phyloP scores from a whole-genome alignment of 2,888 invertebrate species.

The Synergus japonicus region DNA sequence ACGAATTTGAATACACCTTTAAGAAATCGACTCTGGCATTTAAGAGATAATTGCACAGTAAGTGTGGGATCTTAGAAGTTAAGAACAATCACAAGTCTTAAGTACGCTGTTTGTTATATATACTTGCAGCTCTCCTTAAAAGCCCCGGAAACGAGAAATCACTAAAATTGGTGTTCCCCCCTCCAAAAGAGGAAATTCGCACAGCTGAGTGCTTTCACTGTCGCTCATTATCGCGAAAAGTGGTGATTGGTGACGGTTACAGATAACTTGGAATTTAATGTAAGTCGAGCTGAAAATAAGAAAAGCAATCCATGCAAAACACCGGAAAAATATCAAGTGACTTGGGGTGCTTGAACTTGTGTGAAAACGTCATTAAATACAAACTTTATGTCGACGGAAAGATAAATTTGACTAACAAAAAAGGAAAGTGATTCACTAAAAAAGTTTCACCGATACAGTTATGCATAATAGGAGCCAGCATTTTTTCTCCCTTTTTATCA shows the following conservation, averaged over 20 bases:
- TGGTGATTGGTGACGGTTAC: slow-evolving; percentile 2
- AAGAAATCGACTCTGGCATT: background rate
- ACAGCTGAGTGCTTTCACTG: slow-evolving; percentile 23
- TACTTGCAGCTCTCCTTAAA: background rate
- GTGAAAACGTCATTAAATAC: background rate
- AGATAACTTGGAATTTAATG: slow-evolving; percentile 4
- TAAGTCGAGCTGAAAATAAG: background rate
- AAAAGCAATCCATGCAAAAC: slow-evolving; percentile 22
- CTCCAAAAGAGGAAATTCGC: slow-evolving; percentile 5
- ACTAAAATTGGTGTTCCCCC: background rate
- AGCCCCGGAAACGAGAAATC: background rate
- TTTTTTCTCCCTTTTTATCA: background rate
- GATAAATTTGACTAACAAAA: slow-evolving; percentile 6
- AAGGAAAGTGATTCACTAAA: slow-evolving; percentile 26
- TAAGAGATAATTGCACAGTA: background rate
- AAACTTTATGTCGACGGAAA: background rate
- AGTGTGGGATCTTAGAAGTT: slow-evolving; percentile 16
- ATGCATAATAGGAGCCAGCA: background rate
- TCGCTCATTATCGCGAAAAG: slow-evolving; percentile 16
- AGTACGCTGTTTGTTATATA: slow-evolving; percentile 1
- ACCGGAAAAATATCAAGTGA: background rate
- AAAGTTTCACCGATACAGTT: background rate
- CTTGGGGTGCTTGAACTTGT: background rate
- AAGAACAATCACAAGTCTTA: background rate
- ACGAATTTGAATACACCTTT: background rate